Conservation (phyloP, 2,113 vertebrate genomes). For the Tachycineta bicolor region DNA sequence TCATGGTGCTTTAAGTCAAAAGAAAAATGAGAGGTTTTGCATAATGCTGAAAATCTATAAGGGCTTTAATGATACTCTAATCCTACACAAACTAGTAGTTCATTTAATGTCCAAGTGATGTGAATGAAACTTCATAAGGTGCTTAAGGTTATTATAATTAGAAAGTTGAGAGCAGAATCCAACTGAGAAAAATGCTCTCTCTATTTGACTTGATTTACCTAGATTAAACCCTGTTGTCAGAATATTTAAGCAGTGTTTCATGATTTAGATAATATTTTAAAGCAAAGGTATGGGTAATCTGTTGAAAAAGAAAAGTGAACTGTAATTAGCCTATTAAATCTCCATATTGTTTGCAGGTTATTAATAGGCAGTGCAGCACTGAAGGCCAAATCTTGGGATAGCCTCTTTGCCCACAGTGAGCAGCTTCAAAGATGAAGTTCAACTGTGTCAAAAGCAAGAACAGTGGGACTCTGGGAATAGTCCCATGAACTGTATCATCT, state of each 20-base stretch:
- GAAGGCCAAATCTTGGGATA: background rate
- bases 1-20: slow-evolving; percentile 24
- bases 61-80: background rate
- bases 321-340: background rate
- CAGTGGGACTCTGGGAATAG: background rate
- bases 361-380: background rate
- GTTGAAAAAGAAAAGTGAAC: background rate
- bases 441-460: background rate
- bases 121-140: background rate
- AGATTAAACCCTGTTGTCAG: background rate
- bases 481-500: background rate
- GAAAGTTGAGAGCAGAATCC: background rate
- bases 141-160: background rate
- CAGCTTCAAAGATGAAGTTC: background rate
- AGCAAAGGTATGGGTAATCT: background rate
- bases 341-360: background rate
- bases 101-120: background rate
- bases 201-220: background rate
- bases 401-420: background rate
- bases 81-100: background rate
- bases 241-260: background rate
- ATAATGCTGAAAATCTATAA: slow-evolving; percentile 17
- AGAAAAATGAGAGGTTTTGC: slow-evolving; percentile 48
- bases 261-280: background rate
- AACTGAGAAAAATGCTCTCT: background rate